phyloP scores from a whole-genome alignment of 2,797 vertebrate genomes.

The Hydrophis major region DNA sequence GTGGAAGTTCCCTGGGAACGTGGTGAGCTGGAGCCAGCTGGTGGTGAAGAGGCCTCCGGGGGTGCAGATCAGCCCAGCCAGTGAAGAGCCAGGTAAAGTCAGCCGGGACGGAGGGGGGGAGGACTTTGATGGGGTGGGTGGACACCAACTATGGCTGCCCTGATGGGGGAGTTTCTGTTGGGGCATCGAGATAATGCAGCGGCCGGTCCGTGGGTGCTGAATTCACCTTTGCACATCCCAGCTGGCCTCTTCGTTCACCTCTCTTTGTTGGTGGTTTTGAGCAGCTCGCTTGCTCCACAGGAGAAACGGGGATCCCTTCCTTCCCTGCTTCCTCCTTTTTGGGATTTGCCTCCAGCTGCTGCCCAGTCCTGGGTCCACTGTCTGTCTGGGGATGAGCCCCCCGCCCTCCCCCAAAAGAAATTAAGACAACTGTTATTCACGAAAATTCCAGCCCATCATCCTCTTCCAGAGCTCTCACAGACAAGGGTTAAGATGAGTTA shows the following conservation, averaged over 20 bases:
- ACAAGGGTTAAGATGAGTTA: too few species aligned
- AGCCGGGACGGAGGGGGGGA: too few species aligned
- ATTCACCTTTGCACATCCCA: background rate
- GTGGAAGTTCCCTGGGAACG: conserved; percentile 37
- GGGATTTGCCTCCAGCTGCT: too few species aligned
- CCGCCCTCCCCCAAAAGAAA: background rate
- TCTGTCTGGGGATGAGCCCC: background rate
- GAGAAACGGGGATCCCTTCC: background rate
- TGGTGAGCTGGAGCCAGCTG: conserved; percentile 36
- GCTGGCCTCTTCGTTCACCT: background rate
- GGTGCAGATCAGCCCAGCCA: background rate
- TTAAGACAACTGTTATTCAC: background rate
- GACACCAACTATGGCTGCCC: too few species aligned
- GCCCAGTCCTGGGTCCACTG: background rate
- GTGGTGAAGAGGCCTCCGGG: background rate
- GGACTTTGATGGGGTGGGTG: background rate
- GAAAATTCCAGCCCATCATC: too few species aligned
- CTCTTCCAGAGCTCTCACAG: too few species aligned
- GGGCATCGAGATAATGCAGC: background rate
- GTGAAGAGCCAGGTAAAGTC: background rate
- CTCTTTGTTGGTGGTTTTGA: background rate
- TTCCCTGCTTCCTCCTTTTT: too few species aligned
- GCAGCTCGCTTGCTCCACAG: too few species aligned
- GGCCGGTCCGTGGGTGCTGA: too few species aligned
- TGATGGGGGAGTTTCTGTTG: background rate